phyloP scores from a whole-genome alignment of 2,797 vertebrate genomes.

The Aulostomus chinensis region DNA sequence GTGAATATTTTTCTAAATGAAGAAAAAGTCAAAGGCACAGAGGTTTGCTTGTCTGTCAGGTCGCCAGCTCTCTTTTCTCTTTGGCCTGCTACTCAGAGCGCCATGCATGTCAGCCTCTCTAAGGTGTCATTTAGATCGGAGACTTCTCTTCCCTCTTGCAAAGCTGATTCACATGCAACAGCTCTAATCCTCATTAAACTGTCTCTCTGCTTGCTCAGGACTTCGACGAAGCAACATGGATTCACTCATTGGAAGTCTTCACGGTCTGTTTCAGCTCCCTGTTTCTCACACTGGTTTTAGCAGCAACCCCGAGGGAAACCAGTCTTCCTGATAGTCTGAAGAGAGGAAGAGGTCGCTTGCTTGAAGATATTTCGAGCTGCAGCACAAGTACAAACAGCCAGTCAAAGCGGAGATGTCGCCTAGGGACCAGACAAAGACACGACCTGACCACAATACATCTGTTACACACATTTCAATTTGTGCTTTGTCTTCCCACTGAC shows the following conservation, averaged over 20 bases:
- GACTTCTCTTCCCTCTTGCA: no score
- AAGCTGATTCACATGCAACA: no score
- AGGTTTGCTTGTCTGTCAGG: not conserved
- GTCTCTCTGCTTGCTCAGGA: no score
- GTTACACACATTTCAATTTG: slow-evolving; percentile 21
- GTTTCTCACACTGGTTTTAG: slow-evolving; percentile 80
- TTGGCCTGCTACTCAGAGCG: slow-evolving; percentile 13
- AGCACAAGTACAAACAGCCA: slow-evolving; percentile 5
- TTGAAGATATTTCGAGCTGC: slow-evolving; percentile 30
- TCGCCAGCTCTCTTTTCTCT: slow-evolving; percentile 5
- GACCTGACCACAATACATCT: slow-evolving; percentile 35
- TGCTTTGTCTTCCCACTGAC: slow-evolving; percentile 8
- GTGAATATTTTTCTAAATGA: no score
- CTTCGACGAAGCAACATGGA: not conserved
- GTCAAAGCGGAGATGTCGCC: slow-evolving; percentile 20
- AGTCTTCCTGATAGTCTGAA: slow-evolving; percentile 4
- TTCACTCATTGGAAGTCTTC: slow-evolving; percentile 7
- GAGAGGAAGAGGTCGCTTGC: slow-evolving; percentile 10
- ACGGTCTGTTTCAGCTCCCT: slow-evolving; percentile 34
- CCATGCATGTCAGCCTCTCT: no score
- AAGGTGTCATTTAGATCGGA: no score
- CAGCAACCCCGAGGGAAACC: slow-evolving; percentile 53
- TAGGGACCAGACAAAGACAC: slow-evolving; percentile 33
- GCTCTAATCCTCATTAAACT: no score
- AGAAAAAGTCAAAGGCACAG: no score